Percentiles rank a stretch among this genome's conserved stretches.
Conservation (phyloP, 2,113 vertebrate genomes). For the Cynocephalus volans region DNA sequence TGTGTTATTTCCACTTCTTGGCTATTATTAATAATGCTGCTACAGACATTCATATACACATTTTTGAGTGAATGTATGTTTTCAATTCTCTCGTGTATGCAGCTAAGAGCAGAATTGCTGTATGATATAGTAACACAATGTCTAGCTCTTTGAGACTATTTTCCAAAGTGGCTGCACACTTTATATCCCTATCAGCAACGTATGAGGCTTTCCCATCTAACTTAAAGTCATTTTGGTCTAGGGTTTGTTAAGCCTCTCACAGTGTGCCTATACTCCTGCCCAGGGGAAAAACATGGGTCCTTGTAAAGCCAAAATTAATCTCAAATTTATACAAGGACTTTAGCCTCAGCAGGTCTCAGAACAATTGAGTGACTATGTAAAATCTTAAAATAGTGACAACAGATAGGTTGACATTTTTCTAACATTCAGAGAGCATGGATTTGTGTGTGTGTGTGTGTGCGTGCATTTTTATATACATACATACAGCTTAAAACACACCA, state of each 20-base stretch:
- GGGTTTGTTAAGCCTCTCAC: background rate
- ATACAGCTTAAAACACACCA: background rate
- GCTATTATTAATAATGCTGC: background rate
- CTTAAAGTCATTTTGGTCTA: background rate
- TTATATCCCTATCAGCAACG: background rate
- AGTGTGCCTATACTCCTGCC: background rate
- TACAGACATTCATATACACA: background rate
- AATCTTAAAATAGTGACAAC: background rate
- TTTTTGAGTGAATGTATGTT: background rate
- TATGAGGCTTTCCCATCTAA: background rate
- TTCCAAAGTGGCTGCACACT: background rate
- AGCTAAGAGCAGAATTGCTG: background rate
- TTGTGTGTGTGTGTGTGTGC: background rate
- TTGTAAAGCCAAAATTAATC: conserved; percentile 1
- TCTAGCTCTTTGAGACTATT: background rate
- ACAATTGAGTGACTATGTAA: background rate
- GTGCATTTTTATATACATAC: background rate
- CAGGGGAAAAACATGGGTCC: background rate
- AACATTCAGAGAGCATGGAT: background rate
- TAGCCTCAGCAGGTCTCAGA: background rate
- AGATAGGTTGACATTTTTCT: background rate
- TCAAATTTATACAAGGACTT: conserved; percentile 4
- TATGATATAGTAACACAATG: background rate
- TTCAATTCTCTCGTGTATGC: background rate
- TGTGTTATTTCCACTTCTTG: background rate